Conservation (phyloP, 2,113 vertebrate genomes). For the Donacobius atricapilla region DNA sequence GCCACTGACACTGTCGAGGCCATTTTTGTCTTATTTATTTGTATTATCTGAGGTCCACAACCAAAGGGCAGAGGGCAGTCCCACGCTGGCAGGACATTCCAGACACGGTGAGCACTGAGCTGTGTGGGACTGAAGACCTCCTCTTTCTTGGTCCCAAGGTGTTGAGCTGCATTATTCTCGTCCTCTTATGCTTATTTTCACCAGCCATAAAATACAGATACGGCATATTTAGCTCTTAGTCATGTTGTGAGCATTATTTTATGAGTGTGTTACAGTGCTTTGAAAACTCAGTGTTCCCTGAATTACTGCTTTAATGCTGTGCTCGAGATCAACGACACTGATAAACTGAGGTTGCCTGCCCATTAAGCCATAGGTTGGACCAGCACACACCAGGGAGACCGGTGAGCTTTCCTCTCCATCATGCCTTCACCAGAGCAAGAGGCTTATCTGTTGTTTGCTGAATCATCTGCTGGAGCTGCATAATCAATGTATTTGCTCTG, state of each 20-base stretch:
- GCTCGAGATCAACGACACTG: not conserved
- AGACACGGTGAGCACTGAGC: accelerated
- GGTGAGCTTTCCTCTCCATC: not conserved
- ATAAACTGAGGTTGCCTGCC: not conserved
- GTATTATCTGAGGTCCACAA: not conserved
- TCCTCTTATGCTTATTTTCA: not conserved
- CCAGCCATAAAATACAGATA: not conserved
- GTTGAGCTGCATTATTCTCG: not conserved
- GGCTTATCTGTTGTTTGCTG: not conserved
- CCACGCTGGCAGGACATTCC: not conserved
- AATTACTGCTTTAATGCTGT: constrained; percentile 24
- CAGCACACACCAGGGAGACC: not conserved
- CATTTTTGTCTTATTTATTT: not conserved
- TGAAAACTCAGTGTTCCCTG: constrained; percentile 7
- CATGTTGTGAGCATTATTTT: constrained; percentile 3
- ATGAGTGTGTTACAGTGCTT: constrained; percentile 2
- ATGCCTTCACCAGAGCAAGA: not conserved
- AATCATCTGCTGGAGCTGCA: constrained; percentile 6
- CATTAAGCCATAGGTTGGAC: not conserved
- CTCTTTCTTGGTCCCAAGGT: not conserved
- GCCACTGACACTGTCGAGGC: accelerated
- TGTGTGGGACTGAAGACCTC: not conserved
- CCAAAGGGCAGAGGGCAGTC: not conserved
- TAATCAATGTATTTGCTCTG: constrained; percentile 14
- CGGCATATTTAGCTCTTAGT: constrained; percentile 34